Conservation (phyloP, 2,888 invertebrate genomes). For the Drosophila antonietae region DNA sequence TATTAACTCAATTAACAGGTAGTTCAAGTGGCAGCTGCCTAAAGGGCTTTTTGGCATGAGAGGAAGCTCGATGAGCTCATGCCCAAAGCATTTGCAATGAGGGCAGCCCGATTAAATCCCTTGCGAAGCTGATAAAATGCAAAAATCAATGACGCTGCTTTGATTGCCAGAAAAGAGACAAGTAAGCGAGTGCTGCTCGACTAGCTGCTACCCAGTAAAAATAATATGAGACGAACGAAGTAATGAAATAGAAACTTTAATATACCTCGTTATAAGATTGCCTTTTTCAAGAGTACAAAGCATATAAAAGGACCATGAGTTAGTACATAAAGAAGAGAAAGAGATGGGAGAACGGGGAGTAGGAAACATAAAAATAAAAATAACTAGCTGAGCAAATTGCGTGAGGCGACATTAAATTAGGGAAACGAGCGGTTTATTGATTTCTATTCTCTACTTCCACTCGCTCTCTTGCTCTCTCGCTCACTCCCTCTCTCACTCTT, state of each 20-base stretch:
- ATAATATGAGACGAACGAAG: too few species aligned
- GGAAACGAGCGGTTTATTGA: constrained; percentile 66
- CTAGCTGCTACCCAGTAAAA: background rate
- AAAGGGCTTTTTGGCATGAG: constrained; percentile 16
- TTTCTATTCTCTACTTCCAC: constrained; percentile 45
- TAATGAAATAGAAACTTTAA: background rate
- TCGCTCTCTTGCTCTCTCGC: constrained; percentile 2
- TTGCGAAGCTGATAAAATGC: constrained; percentile 76
- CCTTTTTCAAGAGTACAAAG: background rate
- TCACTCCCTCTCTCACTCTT: background rate
- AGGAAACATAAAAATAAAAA: constrained; percentile 20
- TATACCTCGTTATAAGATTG: background rate
- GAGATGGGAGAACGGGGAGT: background rate
- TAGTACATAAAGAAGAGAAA: constrained; percentile 9
- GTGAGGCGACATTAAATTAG: constrained; percentile 63
- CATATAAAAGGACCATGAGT: constrained; percentile 10
- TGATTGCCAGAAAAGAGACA: constrained; percentile 41
- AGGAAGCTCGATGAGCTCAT: constrained; percentile 55
- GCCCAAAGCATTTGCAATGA: constrained; percentile 53
- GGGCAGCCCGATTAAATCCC: constrained; percentile 42
- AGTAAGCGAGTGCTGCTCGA: background rate
- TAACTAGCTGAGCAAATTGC: constrained; percentile 54
- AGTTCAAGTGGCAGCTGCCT: constrained; percentile 28
- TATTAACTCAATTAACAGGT: constrained; percentile 54
- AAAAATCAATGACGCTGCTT: constrained; percentile 73